phyloP scores from a whole-genome alignment of 2,888 invertebrate species.

The Hipparchia sbordonii region DNA sequence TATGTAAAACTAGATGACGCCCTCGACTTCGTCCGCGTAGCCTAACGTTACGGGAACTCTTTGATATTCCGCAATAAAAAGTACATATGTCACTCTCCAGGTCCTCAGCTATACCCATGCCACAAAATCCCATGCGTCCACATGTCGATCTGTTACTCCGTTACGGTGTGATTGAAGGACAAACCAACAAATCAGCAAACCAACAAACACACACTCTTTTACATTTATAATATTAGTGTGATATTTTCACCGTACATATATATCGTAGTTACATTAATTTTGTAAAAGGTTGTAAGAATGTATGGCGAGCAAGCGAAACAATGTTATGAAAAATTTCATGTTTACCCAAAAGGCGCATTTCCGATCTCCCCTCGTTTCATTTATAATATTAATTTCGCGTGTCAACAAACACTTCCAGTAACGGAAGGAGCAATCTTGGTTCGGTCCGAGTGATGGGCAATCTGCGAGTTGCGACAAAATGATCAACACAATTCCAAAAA shows the following conservation, averaged over 20 bases:
- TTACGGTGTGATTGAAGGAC: too few relatives aligned
- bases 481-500: too few relatives aligned
- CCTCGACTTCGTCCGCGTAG: too few relatives aligned
- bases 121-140: too few relatives aligned
- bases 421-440: conserved; percentile 51
- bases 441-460: conserved; percentile 46
- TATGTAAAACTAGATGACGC: too few relatives aligned
- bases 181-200: too few relatives aligned
- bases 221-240: not conserved
- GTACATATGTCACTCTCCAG: too few relatives aligned
- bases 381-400: conserved; percentile 73
- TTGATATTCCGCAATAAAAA: too few relatives aligned
- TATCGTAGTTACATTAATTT: not conserved
- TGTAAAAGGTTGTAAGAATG: not conserved
- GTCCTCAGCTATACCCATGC: too few relatives aligned
- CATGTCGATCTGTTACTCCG: too few relatives aligned
- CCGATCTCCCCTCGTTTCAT: conserved; percentile 58
- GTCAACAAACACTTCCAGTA: conserved; percentile 70
- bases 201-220: too few relatives aligned
- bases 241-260: not conserved
- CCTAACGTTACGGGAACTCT: too few relatives aligned
- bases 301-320: conserved; percentile 22
- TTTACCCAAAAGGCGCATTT: conserved; percentile 42
- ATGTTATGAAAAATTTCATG: conserved; percentile 40
- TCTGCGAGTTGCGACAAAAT: not conserved